A percentile compares a stretch with the other conserved stretches of the same genome.
phyloP scores from a whole-genome alignment of 2,888 invertebrate genomes.

The Patella caerulea region DNA sequence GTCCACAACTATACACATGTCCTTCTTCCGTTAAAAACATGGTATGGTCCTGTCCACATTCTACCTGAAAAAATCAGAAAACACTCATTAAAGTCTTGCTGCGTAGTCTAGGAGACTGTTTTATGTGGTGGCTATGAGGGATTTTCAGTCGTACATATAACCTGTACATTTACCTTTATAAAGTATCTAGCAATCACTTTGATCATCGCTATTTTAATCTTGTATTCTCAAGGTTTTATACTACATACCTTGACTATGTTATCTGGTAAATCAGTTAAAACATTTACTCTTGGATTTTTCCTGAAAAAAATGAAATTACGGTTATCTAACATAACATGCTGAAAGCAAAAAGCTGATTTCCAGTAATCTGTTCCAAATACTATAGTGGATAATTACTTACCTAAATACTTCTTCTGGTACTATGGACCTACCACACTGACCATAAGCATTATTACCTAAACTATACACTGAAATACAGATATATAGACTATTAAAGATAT shows the following conservation, averaged over 20 bases:
- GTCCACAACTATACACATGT: constrained; percentile 89
- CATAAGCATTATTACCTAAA: constrained; percentile 92
- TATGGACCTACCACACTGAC: constrained; percentile 90
- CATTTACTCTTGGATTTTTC: constrained; percentile 35
- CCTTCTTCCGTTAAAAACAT: constrained; percentile 85
- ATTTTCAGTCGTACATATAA: too few species aligned
- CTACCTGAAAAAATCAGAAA: constrained; percentile 73
- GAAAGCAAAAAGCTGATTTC: too few species aligned
- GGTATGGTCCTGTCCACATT: constrained; percentile 94
- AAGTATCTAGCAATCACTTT: too few species aligned
- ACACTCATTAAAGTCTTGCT: background rate
- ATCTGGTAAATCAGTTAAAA: constrained; percentile 47
- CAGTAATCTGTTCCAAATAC: too few species aligned
- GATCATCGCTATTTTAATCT: too few species aligned
- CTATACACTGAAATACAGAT: constrained; percentile 75
- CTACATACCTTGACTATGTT: constrained; percentile 50
- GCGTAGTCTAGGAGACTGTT: background rate
- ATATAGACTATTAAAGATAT: background rate
- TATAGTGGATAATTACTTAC: constrained; percentile 31
- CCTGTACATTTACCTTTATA: too few species aligned
- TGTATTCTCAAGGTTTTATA: too few species aligned
- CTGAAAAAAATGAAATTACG: constrained; percentile 21
- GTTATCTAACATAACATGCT: background rate
- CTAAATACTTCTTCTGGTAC: constrained; percentile 82
- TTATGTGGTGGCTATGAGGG: too few species aligned